Conservation (phyloP, 2,113 vertebrate genomes). For the Menura novaehollandiae region DNA sequence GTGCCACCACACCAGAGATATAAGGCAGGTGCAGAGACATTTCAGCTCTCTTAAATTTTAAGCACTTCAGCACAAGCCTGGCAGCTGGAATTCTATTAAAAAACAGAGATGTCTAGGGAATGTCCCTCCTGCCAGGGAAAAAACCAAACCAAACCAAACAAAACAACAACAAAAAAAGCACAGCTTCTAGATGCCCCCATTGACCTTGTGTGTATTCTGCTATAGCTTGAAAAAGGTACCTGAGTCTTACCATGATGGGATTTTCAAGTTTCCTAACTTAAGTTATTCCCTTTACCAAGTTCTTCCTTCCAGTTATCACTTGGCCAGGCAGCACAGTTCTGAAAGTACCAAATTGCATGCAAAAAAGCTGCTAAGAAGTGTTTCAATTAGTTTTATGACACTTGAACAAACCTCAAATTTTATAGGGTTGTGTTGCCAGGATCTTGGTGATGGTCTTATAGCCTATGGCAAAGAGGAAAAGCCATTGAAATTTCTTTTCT, state of each 20-base stretch:
- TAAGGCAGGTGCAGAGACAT: neutral
- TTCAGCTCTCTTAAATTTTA: neutral
- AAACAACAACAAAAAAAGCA: neutral
- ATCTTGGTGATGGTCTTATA: neutral
- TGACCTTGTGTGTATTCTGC: neutral
- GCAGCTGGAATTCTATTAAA: neutral
- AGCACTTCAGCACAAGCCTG: neutral
- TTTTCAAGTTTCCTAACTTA: neutral
- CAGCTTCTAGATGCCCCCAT: neutral
- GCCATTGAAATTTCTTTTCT: neutral
- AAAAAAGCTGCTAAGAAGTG: neutral
- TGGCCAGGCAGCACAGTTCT: neutral
- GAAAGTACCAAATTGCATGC: neutral
- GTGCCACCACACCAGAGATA: neutral
- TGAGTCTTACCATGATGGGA: neutral
- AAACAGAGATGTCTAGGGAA: neutral
- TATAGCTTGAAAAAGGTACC: neutral
- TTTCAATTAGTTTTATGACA: neutral
- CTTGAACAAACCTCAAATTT: neutral
- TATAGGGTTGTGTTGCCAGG: neutral
- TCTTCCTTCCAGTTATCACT: neutral
- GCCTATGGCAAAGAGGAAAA: neutral
- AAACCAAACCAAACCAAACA: neutral
- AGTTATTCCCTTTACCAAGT: neutral
- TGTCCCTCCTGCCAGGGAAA: neutral